These are phyloP conservation scores for Metaphire vulgaris DNA, from an alignment of 1,140 invertebrate species.

Conservation along the genomic window DNA sequence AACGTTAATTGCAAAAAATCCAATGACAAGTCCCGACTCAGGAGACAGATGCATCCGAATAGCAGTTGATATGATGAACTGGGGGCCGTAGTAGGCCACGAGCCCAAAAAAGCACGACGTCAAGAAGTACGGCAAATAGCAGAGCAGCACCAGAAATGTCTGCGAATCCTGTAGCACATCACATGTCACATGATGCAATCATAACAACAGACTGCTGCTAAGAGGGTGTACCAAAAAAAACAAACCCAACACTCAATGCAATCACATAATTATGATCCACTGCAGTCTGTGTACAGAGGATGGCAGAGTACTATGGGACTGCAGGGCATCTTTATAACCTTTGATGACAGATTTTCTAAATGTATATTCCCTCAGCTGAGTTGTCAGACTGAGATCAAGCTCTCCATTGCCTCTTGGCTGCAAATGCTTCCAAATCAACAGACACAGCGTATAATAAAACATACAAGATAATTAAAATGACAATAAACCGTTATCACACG, in stretches of 20 bases:
- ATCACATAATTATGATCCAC: conserved; percentile 1
- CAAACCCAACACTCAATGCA: not conserved
- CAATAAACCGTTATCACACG: too few species aligned
- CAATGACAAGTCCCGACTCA: conserved; percentile 41
- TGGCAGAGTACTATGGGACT: not conserved
- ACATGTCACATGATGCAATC: not conserved
- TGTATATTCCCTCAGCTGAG: too few species aligned
- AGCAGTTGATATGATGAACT: conserved; percentile 37
- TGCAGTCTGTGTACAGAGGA: not conserved
- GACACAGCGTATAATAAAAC: too few species aligned
- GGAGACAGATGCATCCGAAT: conserved; percentile 38
- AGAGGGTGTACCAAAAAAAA: not conserved
- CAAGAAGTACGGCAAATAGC: conserved; percentile 7
- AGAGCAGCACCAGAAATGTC: not conserved
- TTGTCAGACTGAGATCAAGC: too few species aligned
- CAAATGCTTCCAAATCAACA: too few species aligned
- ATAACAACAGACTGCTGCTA: too few species aligned
- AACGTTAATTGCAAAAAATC: conserved; percentile 42
- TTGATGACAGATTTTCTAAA: not conserved
- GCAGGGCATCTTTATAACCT: not conserved
- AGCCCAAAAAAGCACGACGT: conserved; percentile 34
- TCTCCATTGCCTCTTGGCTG: too few species aligned
- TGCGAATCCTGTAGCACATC: not conserved
- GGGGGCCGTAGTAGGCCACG: conserved; percentile 39
- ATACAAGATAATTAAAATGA: too few species aligned